Evolutionary conservation across 2,113 vertebrate species (phyloP).

Genomic region (Urocitellus parryii): DNA sequence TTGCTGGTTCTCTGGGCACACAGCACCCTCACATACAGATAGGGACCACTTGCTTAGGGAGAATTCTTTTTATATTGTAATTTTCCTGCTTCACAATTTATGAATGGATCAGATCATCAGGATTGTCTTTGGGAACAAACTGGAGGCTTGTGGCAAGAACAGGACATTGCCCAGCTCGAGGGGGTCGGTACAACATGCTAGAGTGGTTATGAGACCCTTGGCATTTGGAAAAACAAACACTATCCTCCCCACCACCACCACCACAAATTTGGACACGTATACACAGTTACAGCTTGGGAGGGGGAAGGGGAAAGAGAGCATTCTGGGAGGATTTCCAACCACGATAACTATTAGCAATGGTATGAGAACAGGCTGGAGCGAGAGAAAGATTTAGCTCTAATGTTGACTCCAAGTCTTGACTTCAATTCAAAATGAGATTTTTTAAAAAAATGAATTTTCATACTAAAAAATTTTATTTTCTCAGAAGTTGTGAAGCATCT

Average conservation of each 20-base stretch:
- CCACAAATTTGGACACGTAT: neutral
- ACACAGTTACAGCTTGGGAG: neutral
- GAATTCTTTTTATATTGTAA: neutral
- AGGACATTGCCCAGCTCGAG: neutral
- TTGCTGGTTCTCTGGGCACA: neutral
- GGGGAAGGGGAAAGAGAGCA: slow-evolving; percentile 13
- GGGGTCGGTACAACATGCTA: neutral
- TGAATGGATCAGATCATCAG: neutral
- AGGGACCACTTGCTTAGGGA: neutral
- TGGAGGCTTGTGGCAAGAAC: neutral
- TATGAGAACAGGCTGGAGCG: neutral
- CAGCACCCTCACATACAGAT: neutral
- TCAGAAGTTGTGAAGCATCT: neutral
- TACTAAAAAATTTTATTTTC: neutral
- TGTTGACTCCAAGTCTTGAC: neutral
- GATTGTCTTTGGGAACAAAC: neutral
- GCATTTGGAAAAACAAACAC: neutral
- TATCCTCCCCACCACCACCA: too few species aligned
- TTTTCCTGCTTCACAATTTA: neutral
- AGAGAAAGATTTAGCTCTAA: slow-evolving; percentile 33
- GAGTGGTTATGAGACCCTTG: neutral
- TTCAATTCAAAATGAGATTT: neutral
- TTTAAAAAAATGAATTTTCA: neutral
- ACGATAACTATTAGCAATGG: neutral
- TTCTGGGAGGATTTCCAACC: slow-evolving; percentile 67